Evolutionary conservation across 2,888 invertebrate genomes (phyloP), one percentile per base, ranked within the genome.

Genomic region (Rotaria magnacalcarata): DNA sequence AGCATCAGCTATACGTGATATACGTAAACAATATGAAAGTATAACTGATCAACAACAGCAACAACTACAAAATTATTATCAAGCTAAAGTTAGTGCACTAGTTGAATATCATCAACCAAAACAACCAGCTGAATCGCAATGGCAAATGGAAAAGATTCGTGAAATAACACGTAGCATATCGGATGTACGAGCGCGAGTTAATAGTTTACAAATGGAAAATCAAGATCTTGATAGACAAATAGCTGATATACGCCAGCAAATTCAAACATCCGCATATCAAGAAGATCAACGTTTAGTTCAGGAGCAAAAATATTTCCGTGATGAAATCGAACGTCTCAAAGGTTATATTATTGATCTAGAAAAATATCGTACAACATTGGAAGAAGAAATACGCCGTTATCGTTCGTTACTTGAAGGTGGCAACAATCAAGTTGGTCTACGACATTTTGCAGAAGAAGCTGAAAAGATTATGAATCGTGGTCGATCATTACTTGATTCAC

Each of bases 361-460:
- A 80, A 92, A 92, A 89, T 92, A 91, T 88, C 93, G 93, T 88
- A 91, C 92, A 87, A 92, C 92, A 27, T 89, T 92, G 87, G 92
- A 92, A 89, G 91, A 92, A 86, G 92, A 92, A 89, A 92, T 92
- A 88, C 92, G 92, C 88, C 92, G 92, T 88, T 92, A 93, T 90
- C 90, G 92, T 87, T 92, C 92, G 88, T 90, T 93, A 89, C 89
- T 92, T 88, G 92, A 92, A 89, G 91, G 92, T 85, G 47, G 80
- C n/a, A 21, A 10, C 1, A 47, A 80, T 80, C 80, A 80, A 47
- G 47, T 80, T n/a, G 80, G 80, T 14, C 14, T 80, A 24, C 43
- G 80, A 11, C 80, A 80, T 80, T 80, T 80, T 47, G 80, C 80
- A n/a, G 80, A 80, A n/a, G 80, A 80, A 80, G 80, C 80, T 2